A percentile compares a stretch with the other conserved stretches of the same genome.
These are phyloP conservation scores for Enteromius mattozi DNA, from an alignment of 2,797 vertebrate species.

Conservation along the genomic window DNA sequence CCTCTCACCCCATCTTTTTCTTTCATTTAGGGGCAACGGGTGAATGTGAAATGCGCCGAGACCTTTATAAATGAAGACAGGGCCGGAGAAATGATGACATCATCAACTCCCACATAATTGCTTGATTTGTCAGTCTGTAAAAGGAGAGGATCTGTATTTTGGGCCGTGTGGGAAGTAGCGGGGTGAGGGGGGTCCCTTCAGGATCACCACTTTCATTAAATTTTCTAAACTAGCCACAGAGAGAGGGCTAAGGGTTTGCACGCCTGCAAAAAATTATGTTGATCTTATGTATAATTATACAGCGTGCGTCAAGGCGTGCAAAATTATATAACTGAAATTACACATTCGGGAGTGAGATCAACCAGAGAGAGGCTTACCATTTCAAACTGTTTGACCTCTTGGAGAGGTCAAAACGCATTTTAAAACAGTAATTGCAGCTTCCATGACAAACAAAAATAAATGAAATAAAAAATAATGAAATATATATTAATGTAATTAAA, in stretches of 20 bases:
- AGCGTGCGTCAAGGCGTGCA: slow-evolving; percentile 49
- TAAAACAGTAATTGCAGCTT: too few relatives aligned
- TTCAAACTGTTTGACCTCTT: slow-evolving; percentile 54
- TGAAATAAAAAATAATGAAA: background rate
- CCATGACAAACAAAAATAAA: background rate
- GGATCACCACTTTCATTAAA: slow-evolving; percentile 12
- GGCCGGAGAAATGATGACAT: slow-evolving; percentile 78
- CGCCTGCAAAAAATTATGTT: slow-evolving; percentile 60
- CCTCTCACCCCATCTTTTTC: slow-evolving; percentile 65
- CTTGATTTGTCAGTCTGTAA: slow-evolving; percentile 75
- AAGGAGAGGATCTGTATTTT: slow-evolving; percentile 22
- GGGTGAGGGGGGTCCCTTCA: slow-evolving; percentile 2
- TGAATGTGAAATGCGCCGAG: slow-evolving; percentile 75
- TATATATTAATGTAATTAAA: background rate
- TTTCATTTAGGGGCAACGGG: slow-evolving; percentile 68
- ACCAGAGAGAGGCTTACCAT: slow-evolving; percentile 47
- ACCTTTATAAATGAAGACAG: slow-evolving; percentile 67
- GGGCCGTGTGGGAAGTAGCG: background rate
- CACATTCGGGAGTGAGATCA: slow-evolving; percentile 52
- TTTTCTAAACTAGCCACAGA: slow-evolving; percentile 28
- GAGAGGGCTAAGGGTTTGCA: slow-evolving; percentile 57
- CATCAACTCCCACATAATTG: slow-evolving; percentile 77
- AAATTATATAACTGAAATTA: slow-evolving; percentile 57
- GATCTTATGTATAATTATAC: slow-evolving; percentile 59
- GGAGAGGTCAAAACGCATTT: background rate